Evolutionary conservation across 2,888 invertebrate genomes (phyloP), one percentile per base, ranked within the genome.

Genomic region (Zaprionus obscuricornis): DNA sequence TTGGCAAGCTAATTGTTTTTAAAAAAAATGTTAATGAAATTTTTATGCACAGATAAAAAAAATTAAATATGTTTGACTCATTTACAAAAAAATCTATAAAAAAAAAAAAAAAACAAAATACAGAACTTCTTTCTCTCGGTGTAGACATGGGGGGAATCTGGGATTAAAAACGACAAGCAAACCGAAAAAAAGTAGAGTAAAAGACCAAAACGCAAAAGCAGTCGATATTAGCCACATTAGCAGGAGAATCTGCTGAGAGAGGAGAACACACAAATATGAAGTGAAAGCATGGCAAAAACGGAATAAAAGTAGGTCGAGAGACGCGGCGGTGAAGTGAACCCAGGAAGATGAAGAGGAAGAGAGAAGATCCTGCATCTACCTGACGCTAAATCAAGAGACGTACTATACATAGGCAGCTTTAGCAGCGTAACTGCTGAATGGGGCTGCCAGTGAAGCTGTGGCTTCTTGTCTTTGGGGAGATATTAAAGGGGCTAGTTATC

Each of bases 281-380:
- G 60, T 76, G 65, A 43, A 60, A 78, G 59, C 58, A 66, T 57
- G 63, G 68, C 39, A 31, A 56, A 52, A 49, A 43, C 67, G 62
- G 56, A 64, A 62, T 60, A 70, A 70, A 77, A 78, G 64, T 74
- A 62, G 76, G 70, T 81, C 67, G 76, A 57, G 31, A 34, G 29
- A 40, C n/a, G n/a, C n/a, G n/a, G n/a, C n/a, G n/a, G n/a, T n/a
- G n/a, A 51, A 26, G 20, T 31, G 50, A 50, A 49, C 54, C n/a
- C n/a, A n/a, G n/a, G n/a, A n/a, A n/a, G n/a, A 47, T 45, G 42
- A 34, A 34, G 34, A 18, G 13, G 20, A 8, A 26, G 40, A 34
- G 4, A 8, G 24, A 4, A 24, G n/a, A 8, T 27, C 27, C 10
- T n/a, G 31, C 14, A 11, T 31, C 36, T 37, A 8, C 27, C 46